Evolutionary conservation across 1,140 invertebrate species (phyloP), one percentile per base, ranked within the genome.

Genomic region (Apis laboriosa): DNA sequence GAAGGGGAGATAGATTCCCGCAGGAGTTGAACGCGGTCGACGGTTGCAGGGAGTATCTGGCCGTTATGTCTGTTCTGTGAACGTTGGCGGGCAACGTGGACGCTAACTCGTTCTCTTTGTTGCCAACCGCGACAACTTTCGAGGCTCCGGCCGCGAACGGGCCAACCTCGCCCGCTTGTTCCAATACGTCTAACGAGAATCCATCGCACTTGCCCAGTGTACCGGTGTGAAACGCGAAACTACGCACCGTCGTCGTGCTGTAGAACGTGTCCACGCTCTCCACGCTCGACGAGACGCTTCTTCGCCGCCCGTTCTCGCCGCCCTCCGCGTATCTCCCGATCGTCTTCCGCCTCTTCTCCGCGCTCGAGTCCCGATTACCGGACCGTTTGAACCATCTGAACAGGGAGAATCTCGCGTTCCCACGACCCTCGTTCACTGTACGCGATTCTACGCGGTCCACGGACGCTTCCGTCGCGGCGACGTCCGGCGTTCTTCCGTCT

Each of bases 171-270:
- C 78, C 95, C 92, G 87, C 90, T 86, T 89, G 93, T 91, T 88
- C 94, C 84, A 72, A 93, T 87, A 79, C 80, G 61, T 89, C 85
- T 11, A 85, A 70, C 21, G 82, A 83, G 49, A 72, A 70, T n/a
- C 55, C 87, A 60, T 86, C 55, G 61, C 73, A 77, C 70, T 71
- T 89, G 86, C 34, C 88, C 87, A 61, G 89, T 86, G 64, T 92
- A 80, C 86, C 85, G 7, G 89, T 92, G 90, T 90, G 95, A 94
- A 96, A 97, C 12, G 96, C 95, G 90, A 97, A 97, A 87, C 96
- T 97, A 12, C 95, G 95, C 0, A 96, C 96, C 0, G 96, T 97
- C 24, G 96, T 95, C 24, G 96, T 96, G 87, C 96, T 97, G 86
- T 96, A 95, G 34, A 95, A 91, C 5, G 95, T 95, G 88, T 94